These are phyloP conservation scores for Drosophila rhopaloa DNA, from an alignment of 1,140 invertebrate species.

Conservation along the genomic window DNA sequence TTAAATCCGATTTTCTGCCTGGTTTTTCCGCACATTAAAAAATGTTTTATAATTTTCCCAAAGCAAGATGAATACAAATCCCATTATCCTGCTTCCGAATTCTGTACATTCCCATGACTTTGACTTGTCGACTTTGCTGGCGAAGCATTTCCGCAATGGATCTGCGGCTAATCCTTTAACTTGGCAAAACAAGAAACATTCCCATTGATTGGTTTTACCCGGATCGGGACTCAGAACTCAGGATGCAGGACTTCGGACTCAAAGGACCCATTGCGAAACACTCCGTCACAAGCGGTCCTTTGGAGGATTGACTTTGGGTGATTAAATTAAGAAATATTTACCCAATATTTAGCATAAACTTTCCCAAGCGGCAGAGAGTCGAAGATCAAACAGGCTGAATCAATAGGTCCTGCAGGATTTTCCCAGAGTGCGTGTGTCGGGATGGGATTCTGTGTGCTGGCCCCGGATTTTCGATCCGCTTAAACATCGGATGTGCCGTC, in stretches of 20 bases:
- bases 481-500: slow-evolving; percentile 27
- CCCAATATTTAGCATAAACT: slow-evolving; percentile 56
- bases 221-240: background rate
- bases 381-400: slow-evolving; percentile 33
- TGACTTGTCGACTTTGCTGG: slow-evolving; percentile 40
- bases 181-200: slow-evolving; percentile 28
- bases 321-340: slow-evolving; percentile 74
- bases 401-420: slow-evolving; percentile 26
- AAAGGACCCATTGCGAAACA: slow-evolving; percentile 48
- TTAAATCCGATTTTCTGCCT: background rate
- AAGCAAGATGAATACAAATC: slow-evolving; percentile 10
- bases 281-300: slow-evolving; percentile 33
- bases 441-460: slow-evolving; percentile 5
- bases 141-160: slow-evolving; percentile 37
- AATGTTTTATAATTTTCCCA: slow-evolving; percentile 1
- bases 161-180: slow-evolving; percentile 38
- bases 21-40: slow-evolving; percentile 34
- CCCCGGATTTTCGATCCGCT: slow-evolving; percentile 15
- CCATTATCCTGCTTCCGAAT: slow-evolving; percentile 43
- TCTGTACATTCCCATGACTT: slow-evolving; percentile 34
- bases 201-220: slow-evolving; percentile 48
- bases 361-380: slow-evolving; percentile 38
- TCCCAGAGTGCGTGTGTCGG: slow-evolving; percentile 40
- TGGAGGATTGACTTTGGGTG: slow-evolving; percentile 34
- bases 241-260: background rate